Percentiles rank a stretch among this genome's conserved stretches.
phyloP scores from a whole-genome alignment of 35 echinoderm and acorn worm genomes.

The Patiria miniata region DNA sequence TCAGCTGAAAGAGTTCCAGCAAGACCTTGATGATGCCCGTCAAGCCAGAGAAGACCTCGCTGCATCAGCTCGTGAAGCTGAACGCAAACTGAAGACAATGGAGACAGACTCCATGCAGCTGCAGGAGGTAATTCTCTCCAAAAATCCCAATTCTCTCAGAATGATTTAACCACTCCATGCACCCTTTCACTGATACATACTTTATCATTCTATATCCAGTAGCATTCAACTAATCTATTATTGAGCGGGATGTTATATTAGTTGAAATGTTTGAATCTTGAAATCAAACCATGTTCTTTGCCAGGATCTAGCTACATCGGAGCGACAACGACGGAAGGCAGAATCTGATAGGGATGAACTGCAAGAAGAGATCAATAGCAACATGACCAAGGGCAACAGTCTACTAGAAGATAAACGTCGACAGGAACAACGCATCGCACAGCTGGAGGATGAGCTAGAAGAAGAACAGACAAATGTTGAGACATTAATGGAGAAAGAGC shows the following conservation, averaged over 20 bases:
- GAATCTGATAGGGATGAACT: slow-evolving; percentile 86
- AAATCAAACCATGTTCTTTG: neutral
- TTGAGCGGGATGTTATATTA: too few species aligned
- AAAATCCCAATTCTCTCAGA: too few species aligned
- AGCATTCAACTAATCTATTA: too few species aligned
- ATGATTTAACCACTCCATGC: too few species aligned
- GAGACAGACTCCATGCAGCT: slow-evolving; percentile 78
- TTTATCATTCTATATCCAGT: too few species aligned
- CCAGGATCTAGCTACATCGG: slow-evolving; percentile 79
- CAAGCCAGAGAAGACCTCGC: slow-evolving; percentile 69
- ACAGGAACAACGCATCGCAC: slow-evolving; percentile 78
- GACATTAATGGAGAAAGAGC: slow-evolving; percentile 84
- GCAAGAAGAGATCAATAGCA: slow-evolving; percentile 83
- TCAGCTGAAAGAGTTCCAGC: slow-evolving; percentile 81
- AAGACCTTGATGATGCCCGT: slow-evolving; percentile 82
- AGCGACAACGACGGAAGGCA: slow-evolving; percentile 77
- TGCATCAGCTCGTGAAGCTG: slow-evolving; percentile 73
- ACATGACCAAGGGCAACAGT: slow-evolving; percentile 63
- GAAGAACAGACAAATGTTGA: slow-evolving; percentile 89
- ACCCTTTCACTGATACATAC: too few species aligned
- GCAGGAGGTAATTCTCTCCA: slow-evolving; percentile 70
- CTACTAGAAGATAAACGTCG: slow-evolving; percentile 86
- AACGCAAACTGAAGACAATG: slow-evolving; percentile 77
- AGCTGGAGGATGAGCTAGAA: slow-evolving; percentile 93
- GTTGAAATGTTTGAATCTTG: neutral